Conservation (phyloP, 2,797 vertebrate genomes). For the Spinibarbus caldwelli region DNA sequence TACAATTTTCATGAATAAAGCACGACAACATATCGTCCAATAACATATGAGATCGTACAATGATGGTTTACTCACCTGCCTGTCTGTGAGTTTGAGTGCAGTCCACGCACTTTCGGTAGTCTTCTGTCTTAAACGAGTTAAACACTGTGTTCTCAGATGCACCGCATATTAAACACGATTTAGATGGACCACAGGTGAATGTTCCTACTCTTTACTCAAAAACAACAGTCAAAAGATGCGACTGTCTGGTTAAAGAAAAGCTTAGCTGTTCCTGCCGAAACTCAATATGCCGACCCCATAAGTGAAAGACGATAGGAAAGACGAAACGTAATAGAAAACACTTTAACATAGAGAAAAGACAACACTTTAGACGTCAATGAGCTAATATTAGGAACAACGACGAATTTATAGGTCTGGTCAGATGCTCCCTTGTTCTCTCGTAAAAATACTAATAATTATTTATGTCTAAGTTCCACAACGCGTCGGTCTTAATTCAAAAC, state of each 20-base stretch:
- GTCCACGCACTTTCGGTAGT: neutral
- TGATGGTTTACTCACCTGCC: neutral
- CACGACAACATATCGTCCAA: neutral
- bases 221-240: neutral
- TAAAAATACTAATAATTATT: neutral
- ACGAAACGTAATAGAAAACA: neutral
- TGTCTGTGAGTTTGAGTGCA: neutral
- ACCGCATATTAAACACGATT: too few relatives aligned
- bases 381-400: neutral
- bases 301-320: constrained; percentile 63
- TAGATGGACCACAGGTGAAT: neutral
- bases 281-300: constrained; percentile 57
- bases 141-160: neutral
- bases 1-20: neutral
- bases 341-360: neutral
- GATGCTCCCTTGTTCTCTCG: neutral
- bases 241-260: constrained; percentile 3
- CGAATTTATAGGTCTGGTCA: neutral
- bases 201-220: neutral
- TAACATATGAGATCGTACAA: neutral
- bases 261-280: constrained; percentile 25
- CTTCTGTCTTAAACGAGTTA: neutral
- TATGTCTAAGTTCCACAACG: neutral
- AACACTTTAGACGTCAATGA: neutral
- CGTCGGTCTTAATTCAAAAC: neutral